Evolutionary conservation across 2,113 vertebrate genomes (phyloP), one percentile per base, ranked within the genome.

Genomic region (Callocephalon fimbriatum): DNA sequence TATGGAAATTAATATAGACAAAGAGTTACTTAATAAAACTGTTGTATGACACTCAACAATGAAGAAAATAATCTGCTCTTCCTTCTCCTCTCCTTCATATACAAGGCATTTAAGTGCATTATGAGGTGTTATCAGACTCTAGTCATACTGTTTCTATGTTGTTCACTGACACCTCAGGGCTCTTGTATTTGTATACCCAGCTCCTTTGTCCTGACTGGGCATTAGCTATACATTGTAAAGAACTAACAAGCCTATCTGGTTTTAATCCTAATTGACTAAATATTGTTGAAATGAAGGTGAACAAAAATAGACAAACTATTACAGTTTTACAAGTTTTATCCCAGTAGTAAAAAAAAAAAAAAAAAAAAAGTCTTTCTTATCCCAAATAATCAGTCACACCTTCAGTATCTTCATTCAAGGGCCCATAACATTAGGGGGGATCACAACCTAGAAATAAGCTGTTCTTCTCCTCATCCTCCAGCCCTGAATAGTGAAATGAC

Each of bases 131-230:
- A 17, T 37, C 53, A 86, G 48, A 5, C 9, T 80, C 22, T 45
- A 22, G 23, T 42, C 22, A 2, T 27, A 50, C 7, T 0, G 0
- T 50, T 79, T 63, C 37, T 71, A 2, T 31, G 12, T 26, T 3
- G 1, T 70, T 32, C 1, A 0, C 10, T 48, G 42, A 44, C n/a
- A 40, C 22, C 11, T 78, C 42, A 78, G 19, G 12, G 4, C 4
- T 51, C 5, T 58, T n/a, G 2, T 7, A 27, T 62, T 85, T 38
- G 7, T 77, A 7, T 70, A 74, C 21, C 7, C 40, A 18, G 2
- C 7, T 74, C 8, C 15, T 84, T 85, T 73, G 22, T 66, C 45
- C 17, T 12, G 15, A 44, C 12, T 31, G 12, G 6, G 8, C 7
- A 20, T 27, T 59, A 71, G 10, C 23, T 45, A 9, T 1, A n/a